These are phyloP conservation scores for Nemapogon koenigi DNA, from an alignment of 2,888 invertebrate species.

Conservation along the genomic window DNA sequence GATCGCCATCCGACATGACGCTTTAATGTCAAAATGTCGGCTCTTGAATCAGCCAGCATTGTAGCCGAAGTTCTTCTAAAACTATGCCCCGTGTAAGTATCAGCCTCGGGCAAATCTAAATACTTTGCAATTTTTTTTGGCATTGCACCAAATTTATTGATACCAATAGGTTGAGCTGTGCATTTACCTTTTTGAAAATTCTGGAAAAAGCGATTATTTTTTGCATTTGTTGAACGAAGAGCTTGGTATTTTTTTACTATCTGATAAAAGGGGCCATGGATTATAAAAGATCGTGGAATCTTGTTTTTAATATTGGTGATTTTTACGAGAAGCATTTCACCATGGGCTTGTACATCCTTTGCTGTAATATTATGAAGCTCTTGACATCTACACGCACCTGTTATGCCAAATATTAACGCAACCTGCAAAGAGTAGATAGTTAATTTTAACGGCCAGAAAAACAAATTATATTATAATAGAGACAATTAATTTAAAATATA, in stretches of 20 bases:
- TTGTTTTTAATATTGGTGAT: neutral
- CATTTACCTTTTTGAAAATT: neutral
- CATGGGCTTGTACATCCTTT: neutral
- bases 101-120: neutral
- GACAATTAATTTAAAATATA: neutral
- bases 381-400: constrained; percentile 2
- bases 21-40: constrained; percentile 2
- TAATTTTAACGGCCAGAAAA: neutral
- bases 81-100: constrained; percentile 4
- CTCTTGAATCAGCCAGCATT: constrained; percentile 1
- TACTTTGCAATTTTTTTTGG: neutral
- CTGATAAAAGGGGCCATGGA: constrained; percentile 1
- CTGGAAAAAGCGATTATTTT: neutral
- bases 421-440: constrained; percentile 1
- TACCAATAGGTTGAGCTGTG: neutral
- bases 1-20: constrained; percentile 2
- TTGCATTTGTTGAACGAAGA: neutral
- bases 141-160: neutral
- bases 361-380: constrained; percentile 2
- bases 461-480: neutral
- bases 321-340: constrained; percentile 5
- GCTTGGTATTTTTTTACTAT: constrained; percentile 6
- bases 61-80: constrained; percentile 4
- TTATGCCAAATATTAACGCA: constrained; percentile 3
- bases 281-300: constrained; percentile 4